Base-by-base conservation (phyloP, 2,113 vertebrate genomes). In the Plectropomus leopardus region DNA sequence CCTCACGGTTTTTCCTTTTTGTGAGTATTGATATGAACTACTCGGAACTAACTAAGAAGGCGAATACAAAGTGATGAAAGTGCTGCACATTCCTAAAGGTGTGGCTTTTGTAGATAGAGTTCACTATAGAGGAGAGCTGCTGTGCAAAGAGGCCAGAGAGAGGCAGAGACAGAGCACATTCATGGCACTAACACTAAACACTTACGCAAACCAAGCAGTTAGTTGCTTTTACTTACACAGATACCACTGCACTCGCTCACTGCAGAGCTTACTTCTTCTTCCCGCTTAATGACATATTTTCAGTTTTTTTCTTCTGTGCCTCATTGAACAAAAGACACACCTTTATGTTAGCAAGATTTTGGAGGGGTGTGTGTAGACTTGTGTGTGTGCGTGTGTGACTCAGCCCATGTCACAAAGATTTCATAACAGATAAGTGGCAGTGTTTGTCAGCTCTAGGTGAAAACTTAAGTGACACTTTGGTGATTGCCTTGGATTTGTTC, bases 231-330 rank as follows among this genome's bases (percentile, higher is more conserved):
- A 95, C 93, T 94, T 95, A 94, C 93, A 93, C 89, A 87, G 84
- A 91, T 69, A 90, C 72, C 83, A 91, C 90, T 88, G 86, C 71
- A 88, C 86, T 89, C 82, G 86, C 80, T 89, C 81, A 85, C 86
- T 88, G 90, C 87, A 87, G 80, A 87, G 87, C 80, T 93, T 94
- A 95, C 86, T 94, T 94, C 93, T 95, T 95, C 94, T 94, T 95
- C 82, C 93, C 88, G 89, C 94, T 94, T 94, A 95, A 93, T 92
- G 94, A 93, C 93, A 95, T 93, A 93, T 83, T 95, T 93, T 95
- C 95, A 26, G 93, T 92, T 95, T 95, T 95, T 94, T 95, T 95
- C 95, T 95, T 96, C 95, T 92, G 93, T 85, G 91, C 93, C 94
- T 95, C 91, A 89, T 94, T 93, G 85, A 94, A 95, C 91, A 95